phyloP scores from a whole-genome alignment of 1,140 invertebrate genomes.

The Cardiocondyla obscurior region DNA sequence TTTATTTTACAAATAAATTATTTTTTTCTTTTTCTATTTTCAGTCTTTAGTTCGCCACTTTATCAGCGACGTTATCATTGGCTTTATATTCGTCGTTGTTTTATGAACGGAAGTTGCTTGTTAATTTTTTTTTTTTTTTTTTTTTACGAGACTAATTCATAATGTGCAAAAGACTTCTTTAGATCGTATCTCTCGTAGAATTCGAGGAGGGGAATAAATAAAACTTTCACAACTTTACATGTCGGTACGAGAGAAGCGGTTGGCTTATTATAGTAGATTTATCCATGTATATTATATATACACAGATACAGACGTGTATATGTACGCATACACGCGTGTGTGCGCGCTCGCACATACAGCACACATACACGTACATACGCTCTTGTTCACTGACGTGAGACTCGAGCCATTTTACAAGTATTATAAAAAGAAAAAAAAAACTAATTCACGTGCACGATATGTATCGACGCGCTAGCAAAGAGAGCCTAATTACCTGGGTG shows the following conservation, averaged over 20 bases:
- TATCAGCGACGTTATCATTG: slow-evolving; percentile 21
- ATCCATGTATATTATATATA: slow-evolving; percentile 43
- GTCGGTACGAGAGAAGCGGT: slow-evolving; percentile 23
- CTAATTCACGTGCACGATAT: slow-evolving; percentile 21
- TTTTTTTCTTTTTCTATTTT: slow-evolving; percentile 29
- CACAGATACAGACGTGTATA: not conserved
- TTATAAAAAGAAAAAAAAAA: slow-evolving; percentile 49
- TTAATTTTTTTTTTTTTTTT: too few relatives aligned
- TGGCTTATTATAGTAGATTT: slow-evolving; percentile 49
- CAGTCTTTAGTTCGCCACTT: slow-evolving; percentile 40
- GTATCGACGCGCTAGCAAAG: slow-evolving; percentile 38
- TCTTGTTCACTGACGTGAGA: slow-evolving; percentile 27
- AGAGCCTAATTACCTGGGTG: slow-evolving; percentile 64
- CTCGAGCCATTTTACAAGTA: slow-evolving; percentile 54
- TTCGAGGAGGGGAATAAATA: slow-evolving; percentile 6
- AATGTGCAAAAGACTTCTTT: slow-evolving; percentile 10
- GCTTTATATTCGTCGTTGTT: slow-evolving; percentile 57
- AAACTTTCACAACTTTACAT: slow-evolving; percentile 34
- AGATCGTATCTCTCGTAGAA: slow-evolving; percentile 32
- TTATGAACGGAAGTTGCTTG: slow-evolving; percentile 58
- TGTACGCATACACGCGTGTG: not conserved
- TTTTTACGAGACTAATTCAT: slow-evolving; percentile 38
- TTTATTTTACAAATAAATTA: slow-evolving; percentile 65
- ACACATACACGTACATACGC: not conserved
- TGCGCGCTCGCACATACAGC: not conserved